Conservation (phyloP, 2,113 vertebrate genomes). For the Trematocara zebra region DNA sequence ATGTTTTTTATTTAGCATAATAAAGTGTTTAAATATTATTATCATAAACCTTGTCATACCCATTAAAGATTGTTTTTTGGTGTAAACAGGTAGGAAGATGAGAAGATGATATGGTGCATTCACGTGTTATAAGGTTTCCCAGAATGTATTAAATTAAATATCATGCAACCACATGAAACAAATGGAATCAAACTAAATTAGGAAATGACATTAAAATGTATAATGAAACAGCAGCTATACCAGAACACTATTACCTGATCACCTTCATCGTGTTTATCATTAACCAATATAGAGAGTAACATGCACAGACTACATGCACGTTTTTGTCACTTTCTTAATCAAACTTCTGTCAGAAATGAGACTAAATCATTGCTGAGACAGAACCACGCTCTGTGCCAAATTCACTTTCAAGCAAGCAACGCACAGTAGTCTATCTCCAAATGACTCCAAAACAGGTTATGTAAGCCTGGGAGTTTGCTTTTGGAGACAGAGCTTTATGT, state of each 20-base stretch:
- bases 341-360: neutral
- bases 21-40: neutral
- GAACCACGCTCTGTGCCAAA: neutral
- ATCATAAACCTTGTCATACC: neutral
- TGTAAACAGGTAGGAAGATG: neutral
- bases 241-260: neutral
- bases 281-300: neutral
- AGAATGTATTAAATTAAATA: neutral
- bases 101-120: neutral
- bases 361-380: neutral
- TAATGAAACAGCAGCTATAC: neutral
- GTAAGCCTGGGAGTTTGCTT: conserved; percentile 44
- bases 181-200: neutral
- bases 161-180: neutral
- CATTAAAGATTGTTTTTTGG: neutral
- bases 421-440: neutral
- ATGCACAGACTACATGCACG: neutral
- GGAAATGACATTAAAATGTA: neutral
- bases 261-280: neutral
- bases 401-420: neutral
- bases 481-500: conserved; percentile 52
- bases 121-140: neutral
- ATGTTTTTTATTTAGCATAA: neutral
- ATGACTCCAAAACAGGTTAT: conserved; percentile 42
- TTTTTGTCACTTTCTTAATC: neutral